Percentiles rank a stretch among this genome's conserved stretches.
phyloP scores from a whole-genome alignment of 2,888 invertebrate genomes.

The Drosophila phalerata region DNA sequence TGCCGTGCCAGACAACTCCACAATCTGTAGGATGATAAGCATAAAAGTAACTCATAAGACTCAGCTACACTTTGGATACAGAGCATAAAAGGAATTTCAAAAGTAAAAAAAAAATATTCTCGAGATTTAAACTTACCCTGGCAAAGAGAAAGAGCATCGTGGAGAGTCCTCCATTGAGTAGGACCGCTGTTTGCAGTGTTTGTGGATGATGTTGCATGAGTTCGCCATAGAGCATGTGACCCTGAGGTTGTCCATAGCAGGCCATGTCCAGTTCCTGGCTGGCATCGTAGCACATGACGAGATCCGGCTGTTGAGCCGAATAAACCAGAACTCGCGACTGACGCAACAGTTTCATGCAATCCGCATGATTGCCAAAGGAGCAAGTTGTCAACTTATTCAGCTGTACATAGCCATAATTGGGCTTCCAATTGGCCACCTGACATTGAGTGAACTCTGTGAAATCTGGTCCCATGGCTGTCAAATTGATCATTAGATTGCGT shows the following conservation, averaged over 20 bases:
- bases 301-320: conserved; percentile 88
- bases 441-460: conserved; percentile 83
- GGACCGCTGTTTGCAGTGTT: conserved; percentile 83
- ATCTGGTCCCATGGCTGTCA: conserved; percentile 85
- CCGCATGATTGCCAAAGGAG: conserved; percentile 75
- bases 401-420: conserved; percentile 83
- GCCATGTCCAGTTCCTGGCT: conserved; percentile 73
- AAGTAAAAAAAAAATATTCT: neutral
- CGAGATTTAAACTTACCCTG: conserved; percentile 86
- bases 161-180: conserved; percentile 88
- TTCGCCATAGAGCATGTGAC: conserved; percentile 83
- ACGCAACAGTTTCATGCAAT: conserved; percentile 87
- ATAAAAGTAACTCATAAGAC: too few relatives aligned
- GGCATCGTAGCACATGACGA: conserved; percentile 84
- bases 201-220: conserved; percentile 74
- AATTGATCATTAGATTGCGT: conserved; percentile 75
- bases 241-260: conserved; percentile 73
- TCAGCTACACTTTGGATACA: neutral
- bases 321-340: conserved; percentile 88
- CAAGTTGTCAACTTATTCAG: conserved; percentile 73
- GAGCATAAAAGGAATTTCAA: neutral
- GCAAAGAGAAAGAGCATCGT: conserved; percentile 90
- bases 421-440: conserved; percentile 84
- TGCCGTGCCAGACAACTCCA: conserved; percentile 88
- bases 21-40: conserved; percentile 86